Conservation (phyloP, 2,113 vertebrate genomes). For the Indicator maculatus region DNA sequence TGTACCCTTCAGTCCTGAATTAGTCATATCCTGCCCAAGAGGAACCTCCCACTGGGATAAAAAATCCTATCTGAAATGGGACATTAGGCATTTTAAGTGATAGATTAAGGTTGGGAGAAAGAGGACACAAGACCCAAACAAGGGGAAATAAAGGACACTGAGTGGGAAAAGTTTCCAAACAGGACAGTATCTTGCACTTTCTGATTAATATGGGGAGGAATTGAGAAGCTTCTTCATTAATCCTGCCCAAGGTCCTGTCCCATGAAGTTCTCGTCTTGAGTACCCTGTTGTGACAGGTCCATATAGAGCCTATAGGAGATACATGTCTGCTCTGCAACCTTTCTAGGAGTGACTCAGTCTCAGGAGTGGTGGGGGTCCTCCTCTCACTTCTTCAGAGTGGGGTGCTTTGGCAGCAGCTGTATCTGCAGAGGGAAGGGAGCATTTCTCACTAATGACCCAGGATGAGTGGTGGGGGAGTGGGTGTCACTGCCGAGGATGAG, state of each 20-base stretch:
- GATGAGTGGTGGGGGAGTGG: constrained; percentile 19
- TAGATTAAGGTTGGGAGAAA: neutral
- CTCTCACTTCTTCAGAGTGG: neutral
- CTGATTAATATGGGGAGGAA: neutral
- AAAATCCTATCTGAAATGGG: neutral
- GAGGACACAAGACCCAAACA: neutral
- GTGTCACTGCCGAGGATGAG: constrained; percentile 50
- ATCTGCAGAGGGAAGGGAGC: neutral
- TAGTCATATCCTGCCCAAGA: neutral
- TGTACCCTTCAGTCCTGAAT: neutral
- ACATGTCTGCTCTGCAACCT: neutral
- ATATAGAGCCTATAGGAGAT: neutral
- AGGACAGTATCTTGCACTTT: neutral
- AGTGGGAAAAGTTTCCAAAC: neutral
- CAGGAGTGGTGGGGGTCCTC: neutral
- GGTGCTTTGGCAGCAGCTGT: neutral
- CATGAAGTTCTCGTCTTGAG: neutral
- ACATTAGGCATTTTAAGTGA: neutral
- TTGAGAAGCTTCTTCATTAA: neutral
- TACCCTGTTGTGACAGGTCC: neutral
- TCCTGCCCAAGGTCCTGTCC: neutral
- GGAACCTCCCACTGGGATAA: neutral
- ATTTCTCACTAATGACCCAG: neutral
- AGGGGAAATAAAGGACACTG: neutral
- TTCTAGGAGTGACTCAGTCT: neutral